These are phyloP conservation scores for Leucopsar rothschildi DNA, from an alignment of 2,113 vertebrate genomes.

Conservation along the genomic window DNA sequence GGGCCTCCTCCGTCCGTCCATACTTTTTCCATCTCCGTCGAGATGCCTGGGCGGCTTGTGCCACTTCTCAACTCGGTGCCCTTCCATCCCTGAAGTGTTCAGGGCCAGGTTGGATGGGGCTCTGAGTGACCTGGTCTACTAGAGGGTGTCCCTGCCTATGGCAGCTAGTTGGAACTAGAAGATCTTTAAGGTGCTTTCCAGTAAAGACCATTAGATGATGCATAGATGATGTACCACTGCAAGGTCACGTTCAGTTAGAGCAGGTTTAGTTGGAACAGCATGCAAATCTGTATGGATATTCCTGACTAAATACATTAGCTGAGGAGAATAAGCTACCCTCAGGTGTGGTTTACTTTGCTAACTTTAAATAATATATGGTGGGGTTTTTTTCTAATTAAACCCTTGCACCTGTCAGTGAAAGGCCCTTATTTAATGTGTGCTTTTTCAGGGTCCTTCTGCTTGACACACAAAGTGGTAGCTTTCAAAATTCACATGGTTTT, in stretches of 20 bases:
- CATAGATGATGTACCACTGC: not conserved
- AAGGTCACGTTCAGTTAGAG: not conserved
- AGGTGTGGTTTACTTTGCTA: not conserved
- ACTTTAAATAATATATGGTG: not conserved
- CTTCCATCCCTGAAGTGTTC: not conserved
- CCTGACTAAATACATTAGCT: not conserved
- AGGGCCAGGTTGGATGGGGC: not conserved
- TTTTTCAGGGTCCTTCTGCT: not conserved
- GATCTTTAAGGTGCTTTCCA: not conserved
- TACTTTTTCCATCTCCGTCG: not conserved
- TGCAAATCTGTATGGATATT: not conserved
- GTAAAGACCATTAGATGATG: not conserved
- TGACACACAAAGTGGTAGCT: not conserved
- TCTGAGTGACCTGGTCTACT: not conserved
- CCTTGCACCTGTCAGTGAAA: not conserved
- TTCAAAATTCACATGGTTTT: not conserved
- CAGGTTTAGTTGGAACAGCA: not conserved
- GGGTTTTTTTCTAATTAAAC: not conserved
- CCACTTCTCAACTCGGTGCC: not conserved
- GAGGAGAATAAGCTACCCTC: not conserved
- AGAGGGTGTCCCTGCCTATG: not conserved
- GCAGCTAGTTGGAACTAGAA: not conserved
- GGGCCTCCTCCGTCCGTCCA: rapidly evolving
- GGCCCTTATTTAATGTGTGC: not conserved
- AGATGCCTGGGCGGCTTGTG: not conserved